A percentile compares a stretch with the other conserved stretches of the same genome.
These are phyloP conservation scores for Poecilia velifera DNA, from an alignment of 2,797 vertebrate genomes.

Conservation along the genomic window DNA sequence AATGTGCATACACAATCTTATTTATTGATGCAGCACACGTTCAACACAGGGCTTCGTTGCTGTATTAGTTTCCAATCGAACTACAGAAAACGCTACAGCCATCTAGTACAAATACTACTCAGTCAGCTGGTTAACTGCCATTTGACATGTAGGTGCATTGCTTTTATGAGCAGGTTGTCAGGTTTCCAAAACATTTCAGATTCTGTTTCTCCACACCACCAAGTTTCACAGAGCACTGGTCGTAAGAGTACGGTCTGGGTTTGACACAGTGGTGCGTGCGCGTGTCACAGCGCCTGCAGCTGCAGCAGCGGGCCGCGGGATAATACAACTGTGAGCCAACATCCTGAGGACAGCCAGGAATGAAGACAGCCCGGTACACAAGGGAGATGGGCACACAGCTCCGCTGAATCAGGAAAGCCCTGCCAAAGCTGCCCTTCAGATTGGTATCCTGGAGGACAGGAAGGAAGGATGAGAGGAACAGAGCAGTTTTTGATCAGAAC, in stretches of 20 bases:
- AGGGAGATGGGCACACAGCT: constrained; percentile 88
- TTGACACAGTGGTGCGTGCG: constrained; percentile 84
- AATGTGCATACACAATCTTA: neutral
- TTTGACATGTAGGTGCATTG: neutral
- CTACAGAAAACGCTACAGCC: constrained; percentile 15
- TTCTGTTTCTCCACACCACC: constrained; percentile 2
- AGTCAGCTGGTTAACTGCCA: neutral
- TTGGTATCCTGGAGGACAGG: constrained; percentile 85
- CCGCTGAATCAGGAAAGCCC: constrained; percentile 82
- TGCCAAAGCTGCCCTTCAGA: constrained; percentile 82
- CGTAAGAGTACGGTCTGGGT: constrained; percentile 44
- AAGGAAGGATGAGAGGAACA: neutral
- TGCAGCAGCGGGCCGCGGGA: constrained; percentile 83
- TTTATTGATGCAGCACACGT: constrained; percentile 6
- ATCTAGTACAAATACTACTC: neutral
- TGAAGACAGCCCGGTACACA: constrained; percentile 76
- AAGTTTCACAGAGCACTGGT: constrained; percentile 35
- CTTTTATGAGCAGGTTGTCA: constrained; percentile 12
- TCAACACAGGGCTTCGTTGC: constrained; percentile 33
- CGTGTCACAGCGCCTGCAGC: constrained; percentile 86
- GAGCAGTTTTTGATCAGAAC: neutral
- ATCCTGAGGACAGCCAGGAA: constrained; percentile 85
- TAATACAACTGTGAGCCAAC: constrained; percentile 84
- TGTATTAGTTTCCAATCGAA: constrained; percentile 9
- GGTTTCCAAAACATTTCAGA: constrained; percentile 12